These are phyloP conservation scores for Corythornis cristatus DNA, from an alignment of 2,113 vertebrate species.

Conservation along the genomic window DNA sequence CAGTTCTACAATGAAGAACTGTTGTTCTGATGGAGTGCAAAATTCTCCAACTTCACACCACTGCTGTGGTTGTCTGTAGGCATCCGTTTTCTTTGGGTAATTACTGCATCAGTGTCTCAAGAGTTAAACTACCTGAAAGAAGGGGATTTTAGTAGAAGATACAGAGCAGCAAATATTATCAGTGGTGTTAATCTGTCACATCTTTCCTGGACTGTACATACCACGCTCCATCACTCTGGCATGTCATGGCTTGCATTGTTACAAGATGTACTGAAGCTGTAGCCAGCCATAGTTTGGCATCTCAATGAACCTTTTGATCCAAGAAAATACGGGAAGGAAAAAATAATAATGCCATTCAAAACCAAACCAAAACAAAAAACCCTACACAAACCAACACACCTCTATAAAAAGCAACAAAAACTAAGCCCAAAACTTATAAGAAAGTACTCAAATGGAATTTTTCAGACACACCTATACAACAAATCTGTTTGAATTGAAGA, in stretches of 20 bases:
- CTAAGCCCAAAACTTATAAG: neutral
- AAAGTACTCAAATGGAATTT: neutral
- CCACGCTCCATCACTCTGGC: conserved; percentile 46
- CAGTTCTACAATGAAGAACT: neutral
- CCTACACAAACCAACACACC: neutral
- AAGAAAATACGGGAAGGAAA: conserved; percentile 50
- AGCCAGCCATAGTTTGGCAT: conserved; percentile 55
- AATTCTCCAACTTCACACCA: neutral
- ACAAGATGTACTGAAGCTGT: conserved; percentile 50
- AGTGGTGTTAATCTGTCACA: conserved; percentile 44
- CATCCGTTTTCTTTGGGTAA: neutral
- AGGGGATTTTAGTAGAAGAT: conserved; percentile 40
- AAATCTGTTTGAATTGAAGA: neutral
- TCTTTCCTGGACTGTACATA: conserved; percentile 44
- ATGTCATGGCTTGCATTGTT: conserved; percentile 57
- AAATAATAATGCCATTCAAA: neutral
- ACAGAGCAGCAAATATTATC: conserved; percentile 5
- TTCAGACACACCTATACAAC: neutral
- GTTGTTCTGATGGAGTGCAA: neutral
- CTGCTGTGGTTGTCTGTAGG: neutral
- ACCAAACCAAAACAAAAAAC: neutral
- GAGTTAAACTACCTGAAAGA: conserved; percentile 51
- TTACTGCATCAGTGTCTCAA: neutral
- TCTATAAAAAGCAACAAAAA: conserved; percentile 12
- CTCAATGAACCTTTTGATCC: conserved; percentile 47